Base-by-base conservation (phyloP, 2,888 invertebrate species). In the Dusona sp. region DNA sequence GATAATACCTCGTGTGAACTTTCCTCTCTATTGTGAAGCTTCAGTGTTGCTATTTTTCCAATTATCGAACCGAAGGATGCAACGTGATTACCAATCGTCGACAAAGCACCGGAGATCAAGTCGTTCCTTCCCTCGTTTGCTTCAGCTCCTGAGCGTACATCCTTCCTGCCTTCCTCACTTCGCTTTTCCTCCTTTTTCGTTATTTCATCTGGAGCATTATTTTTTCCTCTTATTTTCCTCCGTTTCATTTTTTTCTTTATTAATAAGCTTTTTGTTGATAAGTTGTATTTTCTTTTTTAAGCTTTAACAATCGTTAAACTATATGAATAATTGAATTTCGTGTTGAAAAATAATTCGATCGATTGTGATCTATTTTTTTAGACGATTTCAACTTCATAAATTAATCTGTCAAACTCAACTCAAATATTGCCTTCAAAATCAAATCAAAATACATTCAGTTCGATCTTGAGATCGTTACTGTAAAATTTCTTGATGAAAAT, bases 31-130 rank as follows among this genome's bases (percentile, higher is more conserved):
- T 79, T 80, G 51, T 85, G 84, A n/a, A 85, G 22, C 78, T 77
- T 81, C 70, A 88, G 29, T 3, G 73, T 74, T 19, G 88, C 72
- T 36, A 86, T 85, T 78, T 88, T 86, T 29, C 73, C 84, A 70
- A 88, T 88, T 65, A 88, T 78, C 79, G 88, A 86, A 25, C 83
- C 85, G 22, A 86, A 86, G 6, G 86, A 88, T 33, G 81, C 87
- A 57, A 88, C 85, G 73, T 88, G 85, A 87, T 88, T 85, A 36
- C 86, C 85, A 48, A 85, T 86, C 8, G 83, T 82, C 61, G 87
- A 74, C 29, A 87, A 80, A 65, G 85, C 84, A 77, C 85, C 79
- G 57, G 83, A 88, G 42, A 86, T 79, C 22, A 82, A 61, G 25
- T 86, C 75, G 65, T 73, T 73, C n/a, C 80, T 36, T 45, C 48